Base-by-base conservation (phyloP, 2,888 invertebrate genomes). In the Aleiodes testaceus region DNA sequence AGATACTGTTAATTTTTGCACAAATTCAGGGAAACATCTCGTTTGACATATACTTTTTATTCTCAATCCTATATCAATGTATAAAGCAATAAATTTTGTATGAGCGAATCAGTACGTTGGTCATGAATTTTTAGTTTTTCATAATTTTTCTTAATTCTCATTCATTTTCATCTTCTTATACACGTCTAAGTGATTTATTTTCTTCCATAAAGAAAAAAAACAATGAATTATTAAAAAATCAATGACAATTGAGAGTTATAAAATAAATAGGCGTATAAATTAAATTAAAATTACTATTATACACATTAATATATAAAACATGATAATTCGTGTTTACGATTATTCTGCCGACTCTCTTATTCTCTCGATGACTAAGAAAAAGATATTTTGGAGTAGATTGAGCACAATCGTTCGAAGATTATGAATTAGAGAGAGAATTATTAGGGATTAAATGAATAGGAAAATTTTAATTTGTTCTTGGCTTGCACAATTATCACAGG, bases 261-360 rank as follows among this genome's bases (percentile, higher is more conserved):
- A 85, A 86, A 87, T 86, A 86, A 86, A 87, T 85, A 85, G 79
- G 81, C 79, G 78, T 82, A 85, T 84, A 85, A 85, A 86, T 85
- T 85, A 85, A 82, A 80, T 81, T 84, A 83, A 84, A 82, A 80
- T 82, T 84, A 85, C 84, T 87, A 86, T 86, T 79, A 84, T 86
- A 86, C 85, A 86, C 77, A 83, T 84, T 77, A 81, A 82, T 84
- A 73, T 75, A 75, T 72, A 78, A 77, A 78, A 77, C 76, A 77
- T 36, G 59, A 59, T 53, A 53, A 53, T 76, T 75, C 59, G 72
- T 66, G 73, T 74, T 63, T 68, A 59, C 30, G 44, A 30, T 47
- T 55, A 16, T 68, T 63, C 61, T 64, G 42, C 44, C 26, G 30
- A 42, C 45, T 18, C 49, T 20, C 26, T 44, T 49, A 26, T 49